Percentiles rank a stretch among this genome's conserved stretches.
These are phyloP conservation scores for Acanthurus tractus DNA, from an alignment of 2,797 vertebrate genomes.

Conservation along the genomic window DNA sequence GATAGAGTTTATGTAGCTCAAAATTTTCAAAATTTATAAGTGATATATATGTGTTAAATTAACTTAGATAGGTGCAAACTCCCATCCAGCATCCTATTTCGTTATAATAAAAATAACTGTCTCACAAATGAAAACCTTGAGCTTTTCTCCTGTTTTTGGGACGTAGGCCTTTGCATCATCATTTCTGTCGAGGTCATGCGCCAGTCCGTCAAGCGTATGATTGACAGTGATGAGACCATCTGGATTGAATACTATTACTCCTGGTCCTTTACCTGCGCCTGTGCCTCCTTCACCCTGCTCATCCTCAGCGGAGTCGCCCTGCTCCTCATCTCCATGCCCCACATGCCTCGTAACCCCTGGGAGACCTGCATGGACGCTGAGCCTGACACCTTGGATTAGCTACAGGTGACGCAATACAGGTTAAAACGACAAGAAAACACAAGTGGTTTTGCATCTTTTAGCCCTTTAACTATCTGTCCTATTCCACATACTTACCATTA, in stretches of 20 bases:
- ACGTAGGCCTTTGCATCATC: conserved; percentile 93
- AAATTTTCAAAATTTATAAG: background rate
- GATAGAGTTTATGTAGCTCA: conserved; percentile 4
- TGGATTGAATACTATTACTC: conserved; percentile 96
- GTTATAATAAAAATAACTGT: conserved; percentile 8
- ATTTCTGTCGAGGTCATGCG: conserved; percentile 97
- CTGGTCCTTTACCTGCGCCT: conserved; percentile 97
- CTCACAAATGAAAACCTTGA: background rate
- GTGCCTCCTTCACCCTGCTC: conserved; percentile 92
- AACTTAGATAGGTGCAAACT: conserved; percentile 31
- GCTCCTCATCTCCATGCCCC: conserved; percentile 95
- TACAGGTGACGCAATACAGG: conserved; percentile 11
- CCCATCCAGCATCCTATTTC: background rate
- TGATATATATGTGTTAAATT: conserved; percentile 24
- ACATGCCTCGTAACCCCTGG: conserved; percentile 97
- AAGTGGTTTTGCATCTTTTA: conserved; percentile 18
- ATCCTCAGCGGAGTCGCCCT: conserved; percentile 91
- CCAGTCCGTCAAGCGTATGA: conserved; percentile 96
- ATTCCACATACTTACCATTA: conserved; percentile 1
- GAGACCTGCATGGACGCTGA: conserved; percentile 98
- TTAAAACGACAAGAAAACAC: conserved; percentile 1
- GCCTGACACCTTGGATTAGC: conserved; percentile 87
- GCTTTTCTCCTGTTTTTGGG: conserved; percentile 29
- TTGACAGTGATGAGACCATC: conserved; percentile 93
- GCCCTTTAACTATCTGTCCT: conserved; percentile 29